Evolutionary conservation across 1,140 invertebrate species (phyloP).

Genomic region (Paralvinella palmiformis): DNA sequence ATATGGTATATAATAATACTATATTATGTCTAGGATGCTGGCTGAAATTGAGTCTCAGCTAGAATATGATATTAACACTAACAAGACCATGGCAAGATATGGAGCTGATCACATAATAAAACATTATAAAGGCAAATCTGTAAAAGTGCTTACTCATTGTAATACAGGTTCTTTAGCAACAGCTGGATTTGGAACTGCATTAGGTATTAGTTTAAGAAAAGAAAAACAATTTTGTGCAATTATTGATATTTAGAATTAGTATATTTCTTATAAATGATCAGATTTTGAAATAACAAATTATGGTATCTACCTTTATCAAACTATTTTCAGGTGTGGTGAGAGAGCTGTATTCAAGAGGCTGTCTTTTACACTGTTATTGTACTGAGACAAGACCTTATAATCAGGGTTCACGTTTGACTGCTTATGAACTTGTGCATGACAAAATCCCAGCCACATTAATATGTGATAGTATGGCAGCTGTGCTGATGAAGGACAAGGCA

Average conservation of each 20-base stretch:
- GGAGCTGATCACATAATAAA: slow-evolving; percentile 72
- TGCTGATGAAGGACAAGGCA: slow-evolving; percentile 67
- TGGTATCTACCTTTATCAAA: too few relatives aligned
- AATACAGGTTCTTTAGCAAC: slow-evolving; percentile 97
- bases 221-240: too few relatives aligned
- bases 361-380: slow-evolving; percentile 81
- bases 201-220: too few relatives aligned
- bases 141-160: slow-evolving; percentile 87
- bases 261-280: too few relatives aligned
- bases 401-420: slow-evolving; percentile 86
- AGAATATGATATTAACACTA: slow-evolving; percentile 75
- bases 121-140: slow-evolving; percentile 37
- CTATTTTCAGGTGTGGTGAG: slow-evolving; percentile 72
- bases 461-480: slow-evolving; percentile 91
- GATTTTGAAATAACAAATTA: too few relatives aligned
- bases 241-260: too few relatives aligned
- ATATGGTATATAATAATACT: too few relatives aligned
- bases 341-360: slow-evolving; percentile 63
- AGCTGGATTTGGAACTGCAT: slow-evolving; percentile 91
- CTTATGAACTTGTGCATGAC: slow-evolving; percentile 90
- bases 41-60: slow-evolving; percentile 72
- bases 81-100: slow-evolving; percentile 74
- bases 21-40: slow-evolving; percentile 67
- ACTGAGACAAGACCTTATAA: slow-evolving; percentile 98
- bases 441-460: slow-evolving; percentile 88